These are phyloP conservation scores for Triops longicaudatus DNA, from an alignment of 1,140 invertebrate species.

Conservation along the genomic window DNA sequence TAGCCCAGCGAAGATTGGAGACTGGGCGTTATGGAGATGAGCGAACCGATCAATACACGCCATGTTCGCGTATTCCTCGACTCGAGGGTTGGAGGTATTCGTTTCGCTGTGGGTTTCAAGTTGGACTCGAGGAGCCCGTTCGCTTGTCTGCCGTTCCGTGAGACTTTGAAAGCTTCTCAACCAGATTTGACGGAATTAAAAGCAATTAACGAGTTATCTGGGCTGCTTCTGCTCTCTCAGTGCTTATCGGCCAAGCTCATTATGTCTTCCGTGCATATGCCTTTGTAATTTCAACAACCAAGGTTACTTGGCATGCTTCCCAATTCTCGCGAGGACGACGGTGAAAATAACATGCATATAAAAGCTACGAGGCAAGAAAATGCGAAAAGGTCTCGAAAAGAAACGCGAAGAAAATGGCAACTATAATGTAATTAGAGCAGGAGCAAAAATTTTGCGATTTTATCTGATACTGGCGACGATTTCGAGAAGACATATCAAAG, in stretches of 20 bases:
- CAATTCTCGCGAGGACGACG: no score
- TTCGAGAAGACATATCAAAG: no score
- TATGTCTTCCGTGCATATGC: neutral
- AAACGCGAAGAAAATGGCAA: no score
- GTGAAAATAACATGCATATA: no score
- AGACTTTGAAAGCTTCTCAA: neutral
- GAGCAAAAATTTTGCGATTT: no score
- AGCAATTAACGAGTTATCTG: neutral
- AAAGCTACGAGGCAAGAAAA: no score
- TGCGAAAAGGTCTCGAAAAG: no score
- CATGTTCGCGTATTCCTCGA: neutral
- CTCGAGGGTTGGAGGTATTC: no score
- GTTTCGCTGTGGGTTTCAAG: neutral
- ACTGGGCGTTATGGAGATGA: slow-evolving; percentile 5
- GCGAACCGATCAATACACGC: neutral
- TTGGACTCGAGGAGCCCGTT: neutral
- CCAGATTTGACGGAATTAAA: neutral
- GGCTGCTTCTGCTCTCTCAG: neutral
- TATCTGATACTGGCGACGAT: no score
- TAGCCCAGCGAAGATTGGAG: neutral
- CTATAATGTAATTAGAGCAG: no score
- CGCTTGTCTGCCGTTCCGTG: neutral
- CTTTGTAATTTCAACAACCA: neutral
- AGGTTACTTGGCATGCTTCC: no score
- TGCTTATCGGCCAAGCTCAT: neutral